These are phyloP conservation scores for Odontothrips loti DNA, from an alignment of 2,888 invertebrate species.

Conservation along the genomic window DNA sequence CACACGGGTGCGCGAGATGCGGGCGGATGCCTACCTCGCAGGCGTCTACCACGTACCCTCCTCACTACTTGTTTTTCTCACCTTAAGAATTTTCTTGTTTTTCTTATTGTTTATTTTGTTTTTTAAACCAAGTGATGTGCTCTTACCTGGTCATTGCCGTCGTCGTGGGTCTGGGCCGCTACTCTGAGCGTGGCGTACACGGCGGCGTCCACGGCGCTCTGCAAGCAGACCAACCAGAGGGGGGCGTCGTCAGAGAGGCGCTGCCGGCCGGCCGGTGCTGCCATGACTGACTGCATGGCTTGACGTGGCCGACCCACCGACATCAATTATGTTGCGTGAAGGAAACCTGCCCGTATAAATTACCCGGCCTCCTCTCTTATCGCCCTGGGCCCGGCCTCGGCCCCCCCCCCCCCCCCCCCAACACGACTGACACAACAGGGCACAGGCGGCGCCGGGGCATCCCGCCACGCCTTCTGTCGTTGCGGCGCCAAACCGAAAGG, in stretches of 20 bases:
- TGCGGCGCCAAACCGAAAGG: too few relatives aligned
- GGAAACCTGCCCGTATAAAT: not conserved
- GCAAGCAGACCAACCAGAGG: not conserved
- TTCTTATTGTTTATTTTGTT: too few relatives aligned
- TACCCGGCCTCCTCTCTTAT: not conserved
- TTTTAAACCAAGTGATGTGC: too few relatives aligned
- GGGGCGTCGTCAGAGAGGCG: not conserved
- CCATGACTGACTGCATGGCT: too few relatives aligned
- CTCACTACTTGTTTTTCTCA: too few relatives aligned
- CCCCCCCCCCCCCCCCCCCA: not conserved
- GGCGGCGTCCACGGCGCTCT: conserved; percentile 21
- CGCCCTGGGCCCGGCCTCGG: not conserved
- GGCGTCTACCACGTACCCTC: too few relatives aligned
- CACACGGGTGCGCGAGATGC: too few relatives aligned
- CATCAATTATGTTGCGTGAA: not conserved
- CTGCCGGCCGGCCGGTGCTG: not conserved
- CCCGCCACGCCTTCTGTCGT: too few relatives aligned
- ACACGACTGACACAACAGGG: too few relatives aligned
- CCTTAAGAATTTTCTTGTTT: too few relatives aligned
- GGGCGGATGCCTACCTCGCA: too few relatives aligned
- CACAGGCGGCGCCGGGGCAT: too few relatives aligned
- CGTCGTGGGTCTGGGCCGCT: not conserved
- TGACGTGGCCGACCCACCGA: not conserved
- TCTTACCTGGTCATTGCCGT: not conserved
- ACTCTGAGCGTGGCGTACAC: not conserved